A percentile compares a stretch with the other conserved stretches of the same genome.
Conservation (phyloP, 2,888 invertebrate species). For the Candidula unifasciata region DNA sequence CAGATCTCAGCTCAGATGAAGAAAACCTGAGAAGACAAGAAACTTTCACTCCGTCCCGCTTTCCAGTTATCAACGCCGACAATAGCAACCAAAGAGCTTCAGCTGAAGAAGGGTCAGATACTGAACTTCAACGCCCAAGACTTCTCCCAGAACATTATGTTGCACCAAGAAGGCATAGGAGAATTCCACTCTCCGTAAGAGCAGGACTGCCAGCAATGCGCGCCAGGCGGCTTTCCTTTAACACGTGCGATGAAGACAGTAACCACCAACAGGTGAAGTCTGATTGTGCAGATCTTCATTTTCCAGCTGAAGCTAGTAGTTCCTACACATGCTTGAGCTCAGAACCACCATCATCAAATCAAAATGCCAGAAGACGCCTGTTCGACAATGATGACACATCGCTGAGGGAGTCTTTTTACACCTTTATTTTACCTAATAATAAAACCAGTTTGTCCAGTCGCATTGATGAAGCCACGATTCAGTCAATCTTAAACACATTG, state of each 20-base stretch:
- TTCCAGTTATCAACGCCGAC: no score
- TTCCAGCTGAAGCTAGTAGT: not conserved
- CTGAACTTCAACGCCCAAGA: not conserved
- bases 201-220: no score
- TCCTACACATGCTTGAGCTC: not conserved
- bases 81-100: no score
- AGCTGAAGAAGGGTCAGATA: not conserved
- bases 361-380: not conserved
- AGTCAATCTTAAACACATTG: no score
- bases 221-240: not conserved
- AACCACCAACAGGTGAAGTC: not conserved
- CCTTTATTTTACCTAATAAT: no score
- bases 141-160: not conserved
- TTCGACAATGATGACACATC: not conserved
- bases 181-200: not conserved
- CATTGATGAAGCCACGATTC: no score
- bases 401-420: no score
- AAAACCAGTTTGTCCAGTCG: no score
- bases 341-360: not conserved
- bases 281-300: not conserved
- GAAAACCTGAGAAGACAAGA: no score
- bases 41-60: no score
- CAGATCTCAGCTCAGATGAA: no score
- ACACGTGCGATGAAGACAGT: not conserved
- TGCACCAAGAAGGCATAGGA: conserved; percentile 1